These are phyloP conservation scores for Cyanoderma ruficeps DNA, from an alignment of 2,113 vertebrate genomes.

Conservation along the genomic window DNA sequence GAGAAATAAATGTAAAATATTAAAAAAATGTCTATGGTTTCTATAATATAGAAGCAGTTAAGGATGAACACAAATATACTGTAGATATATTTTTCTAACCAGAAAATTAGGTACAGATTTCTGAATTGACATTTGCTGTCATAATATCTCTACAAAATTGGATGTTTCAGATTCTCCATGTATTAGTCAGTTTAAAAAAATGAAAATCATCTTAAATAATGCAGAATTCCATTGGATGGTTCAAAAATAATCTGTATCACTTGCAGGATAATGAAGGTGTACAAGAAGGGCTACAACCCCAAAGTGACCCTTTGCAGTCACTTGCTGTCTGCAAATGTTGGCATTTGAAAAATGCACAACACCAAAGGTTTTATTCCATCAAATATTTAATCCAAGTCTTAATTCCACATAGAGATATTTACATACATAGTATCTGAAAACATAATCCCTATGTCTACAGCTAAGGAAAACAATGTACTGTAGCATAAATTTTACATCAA, in stretches of 20 bases:
- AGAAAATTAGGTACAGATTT: background rate
- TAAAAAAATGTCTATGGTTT: background rate
- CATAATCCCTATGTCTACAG: background rate
- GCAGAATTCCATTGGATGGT: background rate
- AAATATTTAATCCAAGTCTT: background rate
- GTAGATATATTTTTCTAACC: background rate
- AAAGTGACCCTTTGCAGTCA: too few species aligned
- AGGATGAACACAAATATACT: background rate
- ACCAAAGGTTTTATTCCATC: background rate
- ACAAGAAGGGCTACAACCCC: background rate
- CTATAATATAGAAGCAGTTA: background rate
- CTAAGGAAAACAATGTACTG: background rate
- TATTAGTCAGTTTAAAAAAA: background rate
- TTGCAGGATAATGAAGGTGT: background rate
- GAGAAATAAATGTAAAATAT: background rate
- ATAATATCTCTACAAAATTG: background rate
- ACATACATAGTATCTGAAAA: background rate
- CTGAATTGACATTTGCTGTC: background rate
- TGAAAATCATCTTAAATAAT: background rate
- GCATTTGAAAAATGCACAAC: background rate
- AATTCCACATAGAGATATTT: background rate
- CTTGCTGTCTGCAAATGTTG: background rate
- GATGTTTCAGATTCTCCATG: background rate
- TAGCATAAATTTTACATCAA: background rate
- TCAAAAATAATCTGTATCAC: background rate